A percentile compares a stretch with the other conserved stretches of the same genome.
These are phyloP conservation scores for Kryptolebias ocellatus DNA, from an alignment of 2,797 vertebrate species.

Conservation along the genomic window DNA sequence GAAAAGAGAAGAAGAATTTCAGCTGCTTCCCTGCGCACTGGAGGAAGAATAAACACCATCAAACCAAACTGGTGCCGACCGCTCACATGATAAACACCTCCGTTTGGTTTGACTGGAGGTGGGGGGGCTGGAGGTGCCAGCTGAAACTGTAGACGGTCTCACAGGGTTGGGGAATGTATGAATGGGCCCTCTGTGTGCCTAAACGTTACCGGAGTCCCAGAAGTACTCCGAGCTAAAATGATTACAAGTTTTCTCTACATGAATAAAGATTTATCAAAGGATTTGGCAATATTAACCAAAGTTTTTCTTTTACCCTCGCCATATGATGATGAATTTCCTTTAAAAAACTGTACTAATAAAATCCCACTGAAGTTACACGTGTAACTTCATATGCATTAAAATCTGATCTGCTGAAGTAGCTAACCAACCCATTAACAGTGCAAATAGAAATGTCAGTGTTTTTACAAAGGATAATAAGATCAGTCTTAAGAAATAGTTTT, in stretches of 20 bases:
- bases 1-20: neutral
- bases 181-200: constrained; percentile 79
- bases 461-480: neutral
- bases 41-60: constrained; percentile 48
- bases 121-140: constrained; percentile 52
- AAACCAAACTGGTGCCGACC: constrained; percentile 19
- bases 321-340: too few species aligned
- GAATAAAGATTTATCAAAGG: neutral
- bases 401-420: too few species aligned
- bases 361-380: too few species aligned
- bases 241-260: constrained; percentile 11
- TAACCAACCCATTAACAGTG: too few species aligned
- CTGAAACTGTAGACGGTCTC: constrained; percentile 78
- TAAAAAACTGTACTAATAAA: too few species aligned
- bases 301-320: neutral
- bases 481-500: neutral
- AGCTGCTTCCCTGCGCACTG: constrained; percentile 9
- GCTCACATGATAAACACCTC: constrained; percentile 65
- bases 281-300: neutral
- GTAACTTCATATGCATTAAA: too few species aligned
- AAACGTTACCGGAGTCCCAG: constrained; percentile 45
- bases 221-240: constrained; percentile 45
- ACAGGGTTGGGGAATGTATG: constrained; percentile 76
- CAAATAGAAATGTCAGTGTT: too few species aligned
- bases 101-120: constrained; percentile 46